Evolutionary conservation across 2,888 invertebrate genomes (phyloP), one percentile per base, ranked within the genome.

Genomic region (Lysandra bellargus): DNA sequence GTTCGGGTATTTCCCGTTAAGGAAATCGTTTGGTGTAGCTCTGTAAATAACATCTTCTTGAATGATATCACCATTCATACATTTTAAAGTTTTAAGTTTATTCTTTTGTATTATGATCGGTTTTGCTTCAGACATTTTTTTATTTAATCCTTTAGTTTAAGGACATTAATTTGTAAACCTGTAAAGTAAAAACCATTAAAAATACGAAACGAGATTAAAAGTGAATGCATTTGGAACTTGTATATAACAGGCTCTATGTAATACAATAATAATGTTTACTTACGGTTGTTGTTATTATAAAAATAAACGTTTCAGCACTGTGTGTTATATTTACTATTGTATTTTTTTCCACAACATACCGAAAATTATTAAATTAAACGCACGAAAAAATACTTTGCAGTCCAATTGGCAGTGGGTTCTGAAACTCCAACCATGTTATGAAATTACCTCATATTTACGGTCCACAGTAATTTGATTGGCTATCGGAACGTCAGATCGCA

Each of bases 31-130:
- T 0, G 83, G 80, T 0, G 82, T 81, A 0, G 89, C 86, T 17
- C 87, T 84, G 79, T 87, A 90, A 44, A 91, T 84, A 0, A 88
- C 64, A 73, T 90, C 88, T 57, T 90, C 89, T 60, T 85, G 53
- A 2, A 53, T 17, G 6, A 49, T 44, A 53, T 75, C n/a, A 53
- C 9, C 64, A 12, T 33, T 76, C 33, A 76, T 12, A 33, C 17
- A 76, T 3, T 33, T 53, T 14, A 76, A 33, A 12, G 33, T 53
- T 76, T 33, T 76, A 14, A 76, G 53, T 14, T 53, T 76, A 57
- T 76, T 57, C 33, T 30, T 76, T 76, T 76, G 23, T 49, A 76
- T 76, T 30, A 76, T 76, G 23, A 76, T 57, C 33, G 76, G 76
- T 17, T 57, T 76, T 17, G 30, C 57, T 76, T 76, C 53, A 76